phyloP scores from a whole-genome alignment of 1,140 invertebrate genomes.

The Melanaphis sacchari region DNA sequence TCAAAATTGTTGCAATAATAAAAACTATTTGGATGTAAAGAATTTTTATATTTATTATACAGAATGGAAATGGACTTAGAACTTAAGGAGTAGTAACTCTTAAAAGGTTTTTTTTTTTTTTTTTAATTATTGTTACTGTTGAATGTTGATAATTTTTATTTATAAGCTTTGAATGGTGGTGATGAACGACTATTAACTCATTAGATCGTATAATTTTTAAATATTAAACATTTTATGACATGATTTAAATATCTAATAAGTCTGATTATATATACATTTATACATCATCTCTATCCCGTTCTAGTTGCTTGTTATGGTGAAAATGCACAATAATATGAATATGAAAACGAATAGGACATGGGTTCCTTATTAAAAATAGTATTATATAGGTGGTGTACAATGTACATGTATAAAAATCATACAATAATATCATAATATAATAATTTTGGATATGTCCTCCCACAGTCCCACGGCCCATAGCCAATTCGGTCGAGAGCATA shows the following conservation, averaged over 20 bases:
- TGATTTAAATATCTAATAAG: too few species aligned
- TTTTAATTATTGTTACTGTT: too few species aligned
- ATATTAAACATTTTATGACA: neutral
- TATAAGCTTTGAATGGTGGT: too few species aligned
- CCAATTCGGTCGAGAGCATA: neutral
- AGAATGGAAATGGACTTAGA: neutral
- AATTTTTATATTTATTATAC: neutral
- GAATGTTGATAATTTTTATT: too few species aligned
- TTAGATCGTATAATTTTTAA: neutral
- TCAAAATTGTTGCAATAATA: neutral
- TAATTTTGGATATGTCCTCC: slow-evolving; percentile 12
- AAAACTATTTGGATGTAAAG: neutral
- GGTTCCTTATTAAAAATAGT: neutral
- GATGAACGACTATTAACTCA: too few species aligned
- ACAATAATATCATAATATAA: neutral
- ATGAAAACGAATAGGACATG: neutral
- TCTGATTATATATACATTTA: too few species aligned
- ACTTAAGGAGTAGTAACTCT: neutral
- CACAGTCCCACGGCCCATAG: neutral
- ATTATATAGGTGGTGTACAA: neutral
- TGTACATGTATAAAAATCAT: neutral
- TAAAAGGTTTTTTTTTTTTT: too few species aligned
- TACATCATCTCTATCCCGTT: neutral
- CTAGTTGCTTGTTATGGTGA: neutral
- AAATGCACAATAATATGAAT: neutral